Conservation (phyloP, 2,888 invertebrate species). For the Drosophila conformis region DNA sequence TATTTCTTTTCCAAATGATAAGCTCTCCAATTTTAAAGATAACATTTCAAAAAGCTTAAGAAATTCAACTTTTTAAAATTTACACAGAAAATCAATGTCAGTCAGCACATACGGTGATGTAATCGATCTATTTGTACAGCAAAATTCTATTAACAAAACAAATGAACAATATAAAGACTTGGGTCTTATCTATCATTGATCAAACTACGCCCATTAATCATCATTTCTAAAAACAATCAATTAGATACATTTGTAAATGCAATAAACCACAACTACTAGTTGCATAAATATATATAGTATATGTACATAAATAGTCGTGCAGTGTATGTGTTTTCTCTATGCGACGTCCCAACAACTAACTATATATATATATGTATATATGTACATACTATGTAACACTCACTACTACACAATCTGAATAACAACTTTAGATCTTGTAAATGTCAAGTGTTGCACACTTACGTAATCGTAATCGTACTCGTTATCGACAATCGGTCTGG, state of each 20-base stretch:
- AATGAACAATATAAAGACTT: background rate
- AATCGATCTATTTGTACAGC: background rate
- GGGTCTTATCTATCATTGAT: background rate
- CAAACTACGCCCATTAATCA: conserved; percentile 5
- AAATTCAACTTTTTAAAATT: background rate
- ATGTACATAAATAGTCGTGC: conserved; percentile 28
- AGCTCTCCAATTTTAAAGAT: background rate
- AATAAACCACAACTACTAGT: background rate
- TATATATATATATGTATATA: conserved; percentile 3
- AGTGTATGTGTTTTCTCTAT: conserved; percentile 16
- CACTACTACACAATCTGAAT: conserved; percentile 5
- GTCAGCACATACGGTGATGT: background rate
- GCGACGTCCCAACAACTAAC: conserved; percentile 33
- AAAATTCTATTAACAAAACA: background rate
- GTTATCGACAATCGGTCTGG: conserved; percentile 36
- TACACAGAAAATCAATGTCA: background rate
- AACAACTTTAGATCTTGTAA: conserved; percentile 39
- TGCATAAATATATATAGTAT: background rate
- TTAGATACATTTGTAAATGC: background rate
- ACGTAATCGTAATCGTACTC: conserved; percentile 32
- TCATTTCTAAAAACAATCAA: conserved; percentile 4
- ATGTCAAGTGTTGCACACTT: conserved; percentile 42
- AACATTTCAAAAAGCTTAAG: background rate
- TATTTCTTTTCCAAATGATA: background rate
- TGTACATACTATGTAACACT: conserved; percentile 5